Base-by-base conservation (phyloP, 2,888 invertebrate genomes). In the Drosophila kokeensis region DNA sequence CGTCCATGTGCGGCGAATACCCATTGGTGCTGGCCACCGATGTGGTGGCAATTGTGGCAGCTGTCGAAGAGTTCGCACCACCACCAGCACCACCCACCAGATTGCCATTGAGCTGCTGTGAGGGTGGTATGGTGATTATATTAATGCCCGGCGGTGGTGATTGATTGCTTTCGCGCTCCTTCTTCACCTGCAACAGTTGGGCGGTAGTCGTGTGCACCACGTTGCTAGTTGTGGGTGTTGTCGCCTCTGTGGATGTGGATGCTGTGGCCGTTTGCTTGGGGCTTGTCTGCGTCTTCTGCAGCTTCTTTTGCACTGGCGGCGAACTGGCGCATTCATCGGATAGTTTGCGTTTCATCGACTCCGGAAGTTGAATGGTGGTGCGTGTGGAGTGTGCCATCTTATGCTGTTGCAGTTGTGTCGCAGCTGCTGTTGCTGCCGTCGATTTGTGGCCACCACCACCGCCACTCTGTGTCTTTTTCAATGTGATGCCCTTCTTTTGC, bases 401-500 rank as follows among this genome's bases (percentile, higher is more conserved):
- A 34, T 68, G 52, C 8, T 61, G 52, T 7, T 54, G 27, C 8
- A n/a, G 24, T 34, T 77, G 78, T 36, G 66, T 18, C 4, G 42
- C 2, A 30, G 52, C 10, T 0, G 54, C 54, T 11, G 63, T 21
- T 11, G 59, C 30, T 10, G 45, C 15, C 45, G 45, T 7, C 45
- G 64, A 40, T 63, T 63, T 77, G 5, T 59, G 63, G 29, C 50
- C 57, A 42, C 73, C 42, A 0, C 57, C 40, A 2, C 52, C 40
- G 1, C 52, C 73, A 38, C 74, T 70, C 0, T 72, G 57, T 2
- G 92, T 79, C 67, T 92, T 92, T 48, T 92, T 92, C 59, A 92
- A 76, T 1, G 92, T 92, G 10, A 92, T 92, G 1, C 91, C 92
- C 36, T 92, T 92, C 66, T 90, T 92, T 55, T 92, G 92, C 0